Evolutionary conservation across 2,113 vertebrate species (phyloP), one percentile per base, ranked within the genome.

Genomic region (Heterotis niloticus): DNA sequence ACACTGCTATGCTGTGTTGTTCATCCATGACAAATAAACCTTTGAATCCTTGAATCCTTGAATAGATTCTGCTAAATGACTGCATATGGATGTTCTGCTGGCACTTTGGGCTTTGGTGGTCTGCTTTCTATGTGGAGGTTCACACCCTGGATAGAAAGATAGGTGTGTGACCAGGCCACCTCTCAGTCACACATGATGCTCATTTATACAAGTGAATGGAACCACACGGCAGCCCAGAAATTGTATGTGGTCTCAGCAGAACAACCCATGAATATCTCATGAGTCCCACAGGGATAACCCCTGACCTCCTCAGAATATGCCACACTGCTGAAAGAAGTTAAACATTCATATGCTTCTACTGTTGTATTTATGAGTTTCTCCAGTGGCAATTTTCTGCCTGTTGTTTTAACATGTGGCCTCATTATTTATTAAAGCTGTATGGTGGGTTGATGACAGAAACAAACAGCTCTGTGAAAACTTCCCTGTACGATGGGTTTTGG

Each of bases 341-440:
- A 72, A 72, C 23, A 72, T 72, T 34, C 18, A 72, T 72, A 12
- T 23, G 20, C 23, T 72, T 16, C 24, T 51, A n/a, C 44, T 34
- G 23, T 20, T 72, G 51, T 72, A 54, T 72, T 72, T 34, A 72
- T 72, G 34, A 54, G 34, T 71, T 54, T 71, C 69, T 71, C 13
- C 34, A 17, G 23, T 51, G 52, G 44, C 69, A 71, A 71, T 51
- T 71, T 71, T 18, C 69, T 51, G 28, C 18, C 69, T 13, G 23
- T 72, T 72, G 16, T 72, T 52, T 72, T 72, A 23, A 72, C 51
- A 34, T 34, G 44, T 72, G 29, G 51, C 69, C 34, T 52, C 69
- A 72, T 72, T 72, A 20, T 54, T 72, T 72, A 52, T 72, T 72
- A 51, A 72, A 52, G 69, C 34, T 23, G 54, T 23, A 72, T 72